These are phyloP conservation scores for Plectrocnemia conspersa DNA, from an alignment of 1,140 invertebrate genomes.

Conservation along the genomic window DNA sequence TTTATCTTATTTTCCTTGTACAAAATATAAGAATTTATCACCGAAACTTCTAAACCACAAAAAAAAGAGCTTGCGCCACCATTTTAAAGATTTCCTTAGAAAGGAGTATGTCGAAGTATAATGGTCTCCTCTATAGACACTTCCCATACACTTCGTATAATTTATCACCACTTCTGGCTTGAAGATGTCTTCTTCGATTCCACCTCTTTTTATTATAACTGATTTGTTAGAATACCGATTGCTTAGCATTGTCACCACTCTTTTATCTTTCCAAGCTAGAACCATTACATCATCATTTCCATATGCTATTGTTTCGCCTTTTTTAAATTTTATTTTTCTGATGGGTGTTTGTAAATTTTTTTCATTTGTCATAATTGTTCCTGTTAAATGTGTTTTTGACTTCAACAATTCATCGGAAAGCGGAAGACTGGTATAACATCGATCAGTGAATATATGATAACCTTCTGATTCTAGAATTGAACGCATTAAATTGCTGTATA, in stretches of 20 bases:
- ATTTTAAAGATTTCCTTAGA: constrained; percentile 34
- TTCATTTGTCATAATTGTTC: constrained; percentile 27
- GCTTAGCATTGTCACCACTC: constrained; percentile 29
- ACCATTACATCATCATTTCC: constrained; percentile 23
- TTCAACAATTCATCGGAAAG: constrained; percentile 32
- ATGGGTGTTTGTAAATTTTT: constrained; percentile 24
- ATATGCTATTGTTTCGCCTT: constrained; percentile 17
- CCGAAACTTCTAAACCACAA: constrained; percentile 32
- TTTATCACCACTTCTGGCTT: constrained; percentile 30
- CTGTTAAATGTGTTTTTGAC: constrained; percentile 17
- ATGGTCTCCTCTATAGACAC: constrained; percentile 31
- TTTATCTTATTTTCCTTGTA: constrained; percentile 25
- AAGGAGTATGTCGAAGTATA: constrained; percentile 32
- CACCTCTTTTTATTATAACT: constrained; percentile 18
- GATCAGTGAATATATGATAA: constrained; percentile 31
- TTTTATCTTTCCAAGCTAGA: constrained; percentile 33
- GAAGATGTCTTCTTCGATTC: constrained; percentile 10
- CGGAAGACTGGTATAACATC: constrained; percentile 29
- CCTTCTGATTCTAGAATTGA: constrained; percentile 23
- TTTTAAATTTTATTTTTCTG: constrained; percentile 23
- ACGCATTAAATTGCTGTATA: constrained; percentile 29
- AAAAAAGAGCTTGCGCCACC: constrained; percentile 34
- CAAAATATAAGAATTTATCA: constrained; percentile 35
- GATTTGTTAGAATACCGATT: constrained; percentile 9
- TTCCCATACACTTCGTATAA: constrained; percentile 29